phyloP scores from a whole-genome alignment of 2,113 vertebrate species.

The Coptodon rendalli region DNA sequence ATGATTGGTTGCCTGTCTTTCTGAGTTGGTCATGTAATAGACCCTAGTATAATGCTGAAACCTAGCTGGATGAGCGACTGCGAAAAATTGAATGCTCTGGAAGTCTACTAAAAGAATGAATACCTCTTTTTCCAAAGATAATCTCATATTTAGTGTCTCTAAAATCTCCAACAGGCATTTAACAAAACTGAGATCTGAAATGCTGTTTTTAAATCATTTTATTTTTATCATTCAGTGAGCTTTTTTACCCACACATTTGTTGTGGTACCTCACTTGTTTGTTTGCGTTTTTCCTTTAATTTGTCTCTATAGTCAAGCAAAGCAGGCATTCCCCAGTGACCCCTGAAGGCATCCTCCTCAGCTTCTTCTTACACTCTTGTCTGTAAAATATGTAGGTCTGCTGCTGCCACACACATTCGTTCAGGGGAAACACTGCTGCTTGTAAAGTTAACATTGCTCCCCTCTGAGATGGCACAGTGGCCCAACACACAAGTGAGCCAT shows the following conservation, averaged over 20 bases:
- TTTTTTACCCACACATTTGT: background rate
- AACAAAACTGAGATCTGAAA: background rate
- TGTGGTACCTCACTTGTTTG: background rate
- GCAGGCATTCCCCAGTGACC: constrained; percentile 13
- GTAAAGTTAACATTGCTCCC: constrained; percentile 6
- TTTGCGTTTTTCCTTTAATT: background rate
- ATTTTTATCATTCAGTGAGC: background rate
- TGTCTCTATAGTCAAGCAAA: background rate
- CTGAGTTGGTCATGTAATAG: background rate
- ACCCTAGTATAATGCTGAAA: background rate
- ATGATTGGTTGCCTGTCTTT: background rate
- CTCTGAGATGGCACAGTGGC: background rate
- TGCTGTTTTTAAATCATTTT: background rate
- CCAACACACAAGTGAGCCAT: background rate
- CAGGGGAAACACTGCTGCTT: background rate
- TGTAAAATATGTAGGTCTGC: background rate
- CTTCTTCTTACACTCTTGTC: background rate
- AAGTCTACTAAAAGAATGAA: background rate
- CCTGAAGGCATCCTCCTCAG: constrained; percentile 5
- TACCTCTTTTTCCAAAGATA: background rate
- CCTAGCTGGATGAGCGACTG: background rate
- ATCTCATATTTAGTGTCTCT: background rate
- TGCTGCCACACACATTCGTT: background rate
- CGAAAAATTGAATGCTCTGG: background rate
- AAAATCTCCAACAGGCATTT: background rate